A percentile compares a stretch with the other conserved stretches of the same genome.
These are phyloP conservation scores for Fopius arisanus DNA, from an alignment of 1,140 invertebrate species.

Conservation along the genomic window DNA sequence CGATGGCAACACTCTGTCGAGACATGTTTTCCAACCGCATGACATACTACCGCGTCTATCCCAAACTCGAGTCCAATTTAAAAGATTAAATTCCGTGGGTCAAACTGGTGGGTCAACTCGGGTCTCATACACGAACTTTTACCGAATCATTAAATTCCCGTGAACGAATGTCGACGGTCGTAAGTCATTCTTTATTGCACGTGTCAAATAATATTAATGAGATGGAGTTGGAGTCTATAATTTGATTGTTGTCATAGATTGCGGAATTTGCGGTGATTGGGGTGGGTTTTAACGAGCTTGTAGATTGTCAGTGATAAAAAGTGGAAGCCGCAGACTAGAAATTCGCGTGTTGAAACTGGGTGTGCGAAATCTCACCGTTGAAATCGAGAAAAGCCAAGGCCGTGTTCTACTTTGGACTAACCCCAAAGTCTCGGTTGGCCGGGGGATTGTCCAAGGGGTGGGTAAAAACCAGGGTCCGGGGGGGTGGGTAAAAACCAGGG, in stretches of 20 bases:
- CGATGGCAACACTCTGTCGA: neutral
- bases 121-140: too few species aligned
- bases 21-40: too few species aligned
- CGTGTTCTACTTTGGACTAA: constrained; percentile 7
- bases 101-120: too few species aligned
- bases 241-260: constrained; percentile 12
- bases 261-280: constrained; percentile 6
- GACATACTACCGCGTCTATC: too few species aligned
- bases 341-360: neutral
- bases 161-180: neutral
- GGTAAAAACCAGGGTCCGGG: constrained; percentile 20
- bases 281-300: constrained; percentile 6
- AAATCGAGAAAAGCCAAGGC: constrained; percentile 13
- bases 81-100: too few species aligned
- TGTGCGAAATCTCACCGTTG: neutral
- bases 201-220: neutral
- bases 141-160: neutral
- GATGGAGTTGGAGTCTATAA: neutral
- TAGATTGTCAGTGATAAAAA: constrained; percentile 8
- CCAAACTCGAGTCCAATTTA: too few species aligned
- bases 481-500: constrained; percentile 9
- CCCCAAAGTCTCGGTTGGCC: neutral
- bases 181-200: neutral
- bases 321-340: neutral
- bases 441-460: neutral